phyloP scores from a whole-genome alignment of 2,888 invertebrate species.

The Idaea straminata region DNA sequence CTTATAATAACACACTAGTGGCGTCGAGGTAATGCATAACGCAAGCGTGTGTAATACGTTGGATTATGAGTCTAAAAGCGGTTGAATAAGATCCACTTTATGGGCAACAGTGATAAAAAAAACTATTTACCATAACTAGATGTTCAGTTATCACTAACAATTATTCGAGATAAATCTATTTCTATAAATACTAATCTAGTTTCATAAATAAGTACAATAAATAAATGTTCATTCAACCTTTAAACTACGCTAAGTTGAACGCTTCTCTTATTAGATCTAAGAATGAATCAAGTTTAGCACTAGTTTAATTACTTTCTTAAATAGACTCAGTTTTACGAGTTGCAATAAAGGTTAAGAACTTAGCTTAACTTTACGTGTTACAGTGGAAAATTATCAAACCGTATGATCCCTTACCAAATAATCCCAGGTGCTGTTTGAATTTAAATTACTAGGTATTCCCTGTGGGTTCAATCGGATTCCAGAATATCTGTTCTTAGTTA shows the following conservation, averaged over 20 bases:
- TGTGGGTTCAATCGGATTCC: background rate
- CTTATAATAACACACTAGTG: too few species aligned
- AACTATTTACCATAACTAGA: too few species aligned
- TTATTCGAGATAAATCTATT: background rate
- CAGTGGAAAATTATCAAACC: background rate
- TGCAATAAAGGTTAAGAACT: background rate
- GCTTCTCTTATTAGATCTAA: background rate
- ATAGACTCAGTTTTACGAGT: background rate
- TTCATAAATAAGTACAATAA: background rate
- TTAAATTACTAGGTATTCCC: background rate
- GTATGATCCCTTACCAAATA: background rate
- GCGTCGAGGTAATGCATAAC: too few species aligned
- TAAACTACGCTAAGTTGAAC: background rate
- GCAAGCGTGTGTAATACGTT: too few species aligned
- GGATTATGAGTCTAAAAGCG: too few species aligned
- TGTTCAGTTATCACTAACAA: too few species aligned
- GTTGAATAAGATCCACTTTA: too few species aligned
- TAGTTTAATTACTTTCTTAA: conserved; percentile 1
- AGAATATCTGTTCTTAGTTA: background rate
- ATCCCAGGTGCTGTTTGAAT: background rate
- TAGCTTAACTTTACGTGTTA: background rate
- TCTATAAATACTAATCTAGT: background rate
- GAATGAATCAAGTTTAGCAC: background rate
- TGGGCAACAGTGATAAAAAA: too few species aligned
- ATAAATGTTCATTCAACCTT: background rate